phyloP scores from a whole-genome alignment of 2,888 invertebrate species.

The Aproaerema taeniolella region DNA sequence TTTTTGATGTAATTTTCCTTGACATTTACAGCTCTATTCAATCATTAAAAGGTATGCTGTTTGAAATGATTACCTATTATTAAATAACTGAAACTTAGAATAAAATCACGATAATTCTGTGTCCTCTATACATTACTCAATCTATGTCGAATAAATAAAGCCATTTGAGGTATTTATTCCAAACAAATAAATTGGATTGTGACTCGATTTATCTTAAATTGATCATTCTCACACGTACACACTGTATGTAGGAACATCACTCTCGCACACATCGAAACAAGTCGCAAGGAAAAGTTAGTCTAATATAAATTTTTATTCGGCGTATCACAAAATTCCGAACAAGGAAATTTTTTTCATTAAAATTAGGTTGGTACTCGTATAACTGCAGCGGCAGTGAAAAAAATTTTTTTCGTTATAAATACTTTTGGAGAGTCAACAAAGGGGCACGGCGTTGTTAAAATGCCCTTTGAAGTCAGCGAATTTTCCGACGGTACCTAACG shows the following conservation, averaged over 20 bases:
- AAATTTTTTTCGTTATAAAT: conserved; percentile 40
- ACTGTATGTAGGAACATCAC: too few relatives aligned
- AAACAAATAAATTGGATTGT: conserved; percentile 47
- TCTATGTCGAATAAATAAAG: conserved; percentile 38
- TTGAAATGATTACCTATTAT: too few relatives aligned
- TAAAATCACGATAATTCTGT: too few relatives aligned
- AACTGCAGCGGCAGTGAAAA: conserved; percentile 24
- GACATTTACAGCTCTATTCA: too few relatives aligned
- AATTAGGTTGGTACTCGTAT: conserved; percentile 25
- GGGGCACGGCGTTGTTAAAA: conserved; percentile 60
- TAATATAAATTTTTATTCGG: too few relatives aligned
- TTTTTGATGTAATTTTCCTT: too few relatives aligned
- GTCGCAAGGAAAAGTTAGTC: too few relatives aligned
- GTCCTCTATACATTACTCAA: conserved; percentile 10
- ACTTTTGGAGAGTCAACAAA: conserved; percentile 59
- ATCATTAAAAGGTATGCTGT: too few relatives aligned
- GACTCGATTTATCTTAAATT: conserved; percentile 34
- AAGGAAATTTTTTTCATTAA: conserved; percentile 8
- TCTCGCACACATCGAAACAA: too few relatives aligned
- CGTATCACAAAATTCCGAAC: background rate
- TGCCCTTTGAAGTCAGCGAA: conserved; percentile 68
- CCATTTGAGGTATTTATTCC: conserved; percentile 33
- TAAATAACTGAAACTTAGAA: too few relatives aligned
- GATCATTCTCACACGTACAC: conserved; percentile 27
- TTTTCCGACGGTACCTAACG: conserved; percentile 67